phyloP scores from a whole-genome alignment of 2,888 invertebrate genomes.

The Lithophane socia region DNA sequence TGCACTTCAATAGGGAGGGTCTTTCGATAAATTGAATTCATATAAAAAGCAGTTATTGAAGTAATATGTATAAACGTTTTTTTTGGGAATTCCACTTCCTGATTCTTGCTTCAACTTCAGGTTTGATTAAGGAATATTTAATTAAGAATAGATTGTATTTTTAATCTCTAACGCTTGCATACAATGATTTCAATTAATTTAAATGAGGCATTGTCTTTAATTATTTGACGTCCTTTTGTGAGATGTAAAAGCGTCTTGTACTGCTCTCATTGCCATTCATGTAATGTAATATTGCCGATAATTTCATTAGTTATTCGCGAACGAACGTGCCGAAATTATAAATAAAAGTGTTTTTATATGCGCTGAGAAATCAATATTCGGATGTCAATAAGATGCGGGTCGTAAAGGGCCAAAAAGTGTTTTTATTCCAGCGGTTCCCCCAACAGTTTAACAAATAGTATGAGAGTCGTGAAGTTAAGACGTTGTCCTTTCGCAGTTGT shows the following conservation, averaged over 20 bases:
- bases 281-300: constrained; percentile 10
- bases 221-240: background rate
- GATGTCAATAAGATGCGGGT: background rate
- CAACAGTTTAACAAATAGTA: background rate
- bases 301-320: constrained; percentile 13
- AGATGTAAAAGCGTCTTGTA: background rate
- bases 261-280: constrained; percentile 26
- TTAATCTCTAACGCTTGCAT: background rate
- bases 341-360: constrained; percentile 23
- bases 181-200: constrained; percentile 1
- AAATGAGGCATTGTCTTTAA: constrained; percentile 20
- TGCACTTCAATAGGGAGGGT: constrained; percentile 29
- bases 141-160: constrained; percentile 1
- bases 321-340: constrained; percentile 13
- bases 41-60: background rate
- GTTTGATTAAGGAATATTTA: background rate
- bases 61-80: background rate
- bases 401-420: background rate
- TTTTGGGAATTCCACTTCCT: background rate
- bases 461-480: background rate
- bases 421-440: constrained; percentile 2
- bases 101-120: background rate
- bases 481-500: constrained; percentile 7
- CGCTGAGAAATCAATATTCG: constrained; percentile 18
- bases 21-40: constrained; percentile 21